phyloP scores from a whole-genome alignment of 2,888 invertebrate species.

The Oligia strigilis region DNA sequence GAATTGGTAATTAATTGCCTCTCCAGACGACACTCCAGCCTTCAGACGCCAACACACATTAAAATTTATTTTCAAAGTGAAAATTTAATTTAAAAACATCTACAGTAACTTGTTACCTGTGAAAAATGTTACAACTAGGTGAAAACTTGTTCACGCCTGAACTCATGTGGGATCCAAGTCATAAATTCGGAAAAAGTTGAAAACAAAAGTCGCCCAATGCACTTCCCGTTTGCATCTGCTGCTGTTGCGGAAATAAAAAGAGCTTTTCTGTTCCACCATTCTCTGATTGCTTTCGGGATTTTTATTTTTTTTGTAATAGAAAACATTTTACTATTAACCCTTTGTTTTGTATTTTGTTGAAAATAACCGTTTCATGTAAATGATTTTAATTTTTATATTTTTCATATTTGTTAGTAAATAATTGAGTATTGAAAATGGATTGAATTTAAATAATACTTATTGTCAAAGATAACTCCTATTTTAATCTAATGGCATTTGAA shows the following conservation, averaged over 20 bases:
- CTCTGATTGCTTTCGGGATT: constrained; percentile 66
- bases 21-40: constrained; percentile 36
- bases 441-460: background rate
- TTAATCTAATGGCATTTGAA: background rate
- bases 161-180: constrained; percentile 77
- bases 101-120: constrained; percentile 71
- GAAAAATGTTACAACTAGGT: constrained; percentile 75
- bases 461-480: background rate
- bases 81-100: constrained; percentile 67
- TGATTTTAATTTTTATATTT: constrained; percentile 9
- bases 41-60: constrained; percentile 45
- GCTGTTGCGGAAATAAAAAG: constrained; percentile 60
- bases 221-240: constrained; percentile 71
- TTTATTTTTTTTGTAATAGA: constrained; percentile 57
- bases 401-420: background rate
- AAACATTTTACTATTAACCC: constrained; percentile 50
- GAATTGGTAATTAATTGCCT: constrained; percentile 73
- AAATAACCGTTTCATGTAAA: constrained; percentile 14
- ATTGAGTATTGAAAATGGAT: background rate
- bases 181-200: constrained; percentile 76
- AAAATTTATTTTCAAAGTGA: constrained; percentile 53
- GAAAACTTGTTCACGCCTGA: constrained; percentile 77
- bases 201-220: constrained; percentile 76
- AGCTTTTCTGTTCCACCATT: constrained; percentile 59
- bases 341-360: constrained; percentile 23